Evolutionary conservation across 2,797 vertebrate genomes (phyloP).

Genomic region (Notolepis coatsorum): DNA sequence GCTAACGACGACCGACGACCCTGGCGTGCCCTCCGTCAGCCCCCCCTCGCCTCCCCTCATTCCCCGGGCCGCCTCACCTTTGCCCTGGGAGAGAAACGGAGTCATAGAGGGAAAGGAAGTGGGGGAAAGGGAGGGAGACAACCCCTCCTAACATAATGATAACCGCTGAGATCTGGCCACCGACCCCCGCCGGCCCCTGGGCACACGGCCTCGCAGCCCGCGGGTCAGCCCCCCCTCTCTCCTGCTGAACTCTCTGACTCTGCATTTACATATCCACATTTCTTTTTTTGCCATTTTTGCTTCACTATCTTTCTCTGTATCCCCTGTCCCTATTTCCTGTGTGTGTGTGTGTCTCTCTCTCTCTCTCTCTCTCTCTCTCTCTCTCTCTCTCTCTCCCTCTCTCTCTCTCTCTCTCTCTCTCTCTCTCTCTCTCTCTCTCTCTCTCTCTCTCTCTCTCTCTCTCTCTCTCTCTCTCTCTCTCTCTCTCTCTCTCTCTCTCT

Average conservation of each 20-base stretch:
- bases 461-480: background rate
- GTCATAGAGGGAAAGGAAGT: constrained; percentile 43
- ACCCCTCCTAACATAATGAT: constrained; percentile 83
- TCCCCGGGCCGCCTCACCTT: constrained; percentile 80
- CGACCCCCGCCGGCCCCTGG: constrained; percentile 80
- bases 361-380: constrained; percentile 39
- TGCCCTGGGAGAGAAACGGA: constrained; percentile 74
- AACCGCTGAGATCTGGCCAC: constrained; percentile 83
- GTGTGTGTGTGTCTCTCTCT: constrained; percentile 34
- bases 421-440: constrained; percentile 2
- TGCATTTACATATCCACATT: constrained; percentile 81
- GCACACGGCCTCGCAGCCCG: constrained; percentile 77
- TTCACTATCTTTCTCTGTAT: constrained; percentile 7
- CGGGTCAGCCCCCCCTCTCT: constrained; percentile 83
- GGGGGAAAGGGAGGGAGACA: constrained; percentile 36
- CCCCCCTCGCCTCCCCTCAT: constrained; percentile 60
- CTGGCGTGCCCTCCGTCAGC: constrained; percentile 49
- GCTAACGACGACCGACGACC: constrained; percentile 73
- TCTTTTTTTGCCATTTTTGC: constrained; percentile 34
- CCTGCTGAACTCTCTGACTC: constrained; percentile 79
- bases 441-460: background rate
- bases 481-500: background rate
- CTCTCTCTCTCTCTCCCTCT: constrained; percentile 48
- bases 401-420: background rate
- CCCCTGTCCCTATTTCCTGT: constrained; percentile 9